Conservation (phyloP, 2,797 vertebrate genomes). For the Pyrocephalus nanus region DNA sequence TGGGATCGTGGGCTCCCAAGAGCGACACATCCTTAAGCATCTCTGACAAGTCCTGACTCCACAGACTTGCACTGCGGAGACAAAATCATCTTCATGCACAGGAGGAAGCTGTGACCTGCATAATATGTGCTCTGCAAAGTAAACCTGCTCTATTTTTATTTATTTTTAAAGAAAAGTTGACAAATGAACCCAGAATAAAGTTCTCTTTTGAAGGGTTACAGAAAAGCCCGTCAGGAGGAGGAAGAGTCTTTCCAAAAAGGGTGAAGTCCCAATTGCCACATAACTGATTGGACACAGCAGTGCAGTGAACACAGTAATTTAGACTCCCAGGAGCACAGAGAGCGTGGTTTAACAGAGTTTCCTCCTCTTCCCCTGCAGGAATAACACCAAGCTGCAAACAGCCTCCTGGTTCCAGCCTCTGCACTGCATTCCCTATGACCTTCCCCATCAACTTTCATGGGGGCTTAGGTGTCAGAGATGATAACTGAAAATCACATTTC, state of each 20-base stretch:
- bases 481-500: background rate
- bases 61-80: background rate
- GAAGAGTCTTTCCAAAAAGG: background rate
- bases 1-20: background rate
- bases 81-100: background rate
- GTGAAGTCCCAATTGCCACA: background rate
- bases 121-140: background rate
- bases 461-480: background rate
- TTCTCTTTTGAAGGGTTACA: background rate
- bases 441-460: background rate
- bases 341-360: background rate
- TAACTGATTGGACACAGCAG: background rate
- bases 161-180: background rate
- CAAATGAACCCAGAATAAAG: background rate
- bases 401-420: background rate
- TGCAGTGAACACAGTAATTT: background rate
- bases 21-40: background rate
- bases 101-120: background rate
- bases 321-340: background rate
- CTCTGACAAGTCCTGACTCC: slow-evolving; percentile 23
- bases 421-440: background rate
- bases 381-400: background rate
- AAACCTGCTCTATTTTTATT: background rate
- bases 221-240: background rate
- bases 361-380: background rate